A percentile compares a stretch with the other conserved stretches of the same genome.
These are phyloP conservation scores for Discoglossus pictus DNA, from an alignment of 2,797 vertebrate genomes.

Conservation along the genomic window DNA sequence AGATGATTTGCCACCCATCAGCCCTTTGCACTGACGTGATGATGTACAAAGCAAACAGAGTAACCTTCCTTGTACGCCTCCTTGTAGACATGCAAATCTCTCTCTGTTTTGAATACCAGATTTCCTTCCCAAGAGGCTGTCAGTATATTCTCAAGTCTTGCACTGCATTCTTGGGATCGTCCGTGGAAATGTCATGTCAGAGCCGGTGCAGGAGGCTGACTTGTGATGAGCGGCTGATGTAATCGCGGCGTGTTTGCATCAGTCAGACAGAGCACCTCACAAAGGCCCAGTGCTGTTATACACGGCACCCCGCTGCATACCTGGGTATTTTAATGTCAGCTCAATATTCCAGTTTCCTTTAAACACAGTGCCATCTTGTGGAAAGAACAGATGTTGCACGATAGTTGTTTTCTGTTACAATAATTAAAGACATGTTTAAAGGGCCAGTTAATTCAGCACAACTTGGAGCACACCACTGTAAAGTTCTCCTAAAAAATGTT, in stretches of 20 bases:
- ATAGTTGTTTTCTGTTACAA: too few relatives aligned
- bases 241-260: constrained; percentile 3
- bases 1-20: constrained; percentile 25
- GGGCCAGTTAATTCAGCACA: too few relatives aligned
- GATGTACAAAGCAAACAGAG: constrained; percentile 25
- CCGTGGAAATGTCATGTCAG: constrained; percentile 33
- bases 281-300: neutral
- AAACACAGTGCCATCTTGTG: constrained; percentile 8
- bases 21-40: constrained; percentile 19
- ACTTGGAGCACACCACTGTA: too few relatives aligned
- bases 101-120: constrained; percentile 37
- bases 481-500: too few relatives aligned
- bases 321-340: neutral
- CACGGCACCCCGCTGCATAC: neutral
- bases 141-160: constrained; percentile 13
- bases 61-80: constrained; percentile 30
- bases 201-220: constrained; percentile 12
- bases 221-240: constrained; percentile 17
- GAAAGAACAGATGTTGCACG: neutral
- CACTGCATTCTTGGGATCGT: constrained; percentile 15
- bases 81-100: constrained; percentile 40
- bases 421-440: too few relatives aligned
- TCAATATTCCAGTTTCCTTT: neutral
- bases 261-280: neutral
- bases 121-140: constrained; percentile 19